Base-by-base conservation (phyloP, 2,113 vertebrate genomes). In the Muntiacus muntjak region DNA sequence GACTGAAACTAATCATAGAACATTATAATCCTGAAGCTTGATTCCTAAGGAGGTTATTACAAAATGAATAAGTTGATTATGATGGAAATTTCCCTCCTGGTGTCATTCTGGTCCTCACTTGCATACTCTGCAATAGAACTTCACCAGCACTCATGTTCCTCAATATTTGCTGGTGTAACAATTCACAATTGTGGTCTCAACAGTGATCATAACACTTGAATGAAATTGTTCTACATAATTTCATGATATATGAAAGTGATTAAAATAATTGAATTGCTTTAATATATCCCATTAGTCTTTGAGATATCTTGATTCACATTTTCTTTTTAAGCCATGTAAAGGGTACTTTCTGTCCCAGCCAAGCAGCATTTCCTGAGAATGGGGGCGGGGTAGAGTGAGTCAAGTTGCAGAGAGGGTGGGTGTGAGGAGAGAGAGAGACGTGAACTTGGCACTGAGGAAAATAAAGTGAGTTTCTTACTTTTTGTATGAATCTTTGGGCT, bases 191-290 rank as follows among this genome's bases (percentile, higher is more conserved):
- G 62, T 88, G 92, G 62, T 86, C 87, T 95, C 91, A 93, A 97
- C 93, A 96, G 91, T 93, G 83, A 97, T 94, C 91, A 90, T 67
- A 95, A 97, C 97, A 98, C 93, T 98, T 94, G 94, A 97, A 96
- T 97, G 97, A 97, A 97, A 97, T 97, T 97, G 97, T 98, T 97
- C 95, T 97, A 97, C 96, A 97, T 97, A 97, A 98, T 97, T 97
- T 97, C 95, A 97, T 97, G 97, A 97, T 97, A 97, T 98, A 97
- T 92, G 79, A 92, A 98, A 95, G 54, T 96, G 96, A 98, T 98
- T 97, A 98, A 97, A 98, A 97, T 98, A 98, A 97, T 93, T 98
- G 91, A 97, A 98, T 98, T 95, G 87, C 93, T 98, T 97, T 96
- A 98, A 96, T 97, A 96, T 64, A 97, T 97, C 96, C 91, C 95